A percentile compares a stretch with the other conserved stretches of the same genome.
These are phyloP conservation scores for Molossus molossus DNA, from an alignment of 2,797 vertebrate species.

Conservation along the genomic window DNA sequence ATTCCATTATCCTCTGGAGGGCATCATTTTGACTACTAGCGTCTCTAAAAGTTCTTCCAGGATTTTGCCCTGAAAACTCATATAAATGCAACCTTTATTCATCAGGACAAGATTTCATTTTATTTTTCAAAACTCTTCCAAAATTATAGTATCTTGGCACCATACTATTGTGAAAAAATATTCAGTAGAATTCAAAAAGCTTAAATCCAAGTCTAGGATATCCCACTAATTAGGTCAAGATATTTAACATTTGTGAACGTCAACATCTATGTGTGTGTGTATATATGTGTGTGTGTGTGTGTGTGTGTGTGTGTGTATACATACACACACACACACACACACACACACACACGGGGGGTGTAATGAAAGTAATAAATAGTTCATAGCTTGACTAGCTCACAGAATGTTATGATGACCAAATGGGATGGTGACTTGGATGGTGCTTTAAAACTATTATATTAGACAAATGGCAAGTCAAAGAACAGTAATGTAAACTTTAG, in stretches of 20 bases:
- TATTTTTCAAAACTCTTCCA: slow-evolving; percentile 44
- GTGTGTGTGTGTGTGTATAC: too few relatives aligned
- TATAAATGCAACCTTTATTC: background rate
- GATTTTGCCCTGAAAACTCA: background rate
- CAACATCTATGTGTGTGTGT: background rate
- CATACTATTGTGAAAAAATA: background rate
- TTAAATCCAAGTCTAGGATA: background rate
- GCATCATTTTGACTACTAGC: background rate
- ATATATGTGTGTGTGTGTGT: too few relatives aligned
- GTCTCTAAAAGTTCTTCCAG: background rate
- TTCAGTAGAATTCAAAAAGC: background rate
- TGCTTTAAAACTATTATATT: background rate
- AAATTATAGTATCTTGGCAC: background rate
- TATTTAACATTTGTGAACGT: background rate
- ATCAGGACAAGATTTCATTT: slow-evolving; percentile 7
- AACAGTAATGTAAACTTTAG: background rate
- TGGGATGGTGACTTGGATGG: background rate
- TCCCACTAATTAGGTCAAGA: background rate
- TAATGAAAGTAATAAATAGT: background rate
- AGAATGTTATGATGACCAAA: background rate
- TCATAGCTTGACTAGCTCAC: background rate
- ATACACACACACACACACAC: too few relatives aligned
- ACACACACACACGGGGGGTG: too few relatives aligned
- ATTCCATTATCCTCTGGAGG: background rate
- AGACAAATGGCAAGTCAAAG: slow-evolving; percentile 1